phyloP scores from a whole-genome alignment of 2,797 vertebrate species.

The Nannoperca obscura region DNA sequence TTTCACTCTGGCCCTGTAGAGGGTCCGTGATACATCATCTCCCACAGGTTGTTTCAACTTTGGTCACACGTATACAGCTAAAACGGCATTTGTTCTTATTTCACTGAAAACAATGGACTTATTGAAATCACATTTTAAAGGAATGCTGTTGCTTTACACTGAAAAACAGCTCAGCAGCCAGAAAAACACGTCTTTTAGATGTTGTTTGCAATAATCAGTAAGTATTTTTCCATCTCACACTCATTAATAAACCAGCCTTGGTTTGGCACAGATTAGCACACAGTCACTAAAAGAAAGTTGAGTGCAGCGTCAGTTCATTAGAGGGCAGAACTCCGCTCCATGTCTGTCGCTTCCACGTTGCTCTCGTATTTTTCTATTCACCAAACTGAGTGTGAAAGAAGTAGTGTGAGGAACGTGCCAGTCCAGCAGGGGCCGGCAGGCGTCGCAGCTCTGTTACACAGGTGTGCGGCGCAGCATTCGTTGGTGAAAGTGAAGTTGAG shows the following conservation, averaged over 20 bases:
- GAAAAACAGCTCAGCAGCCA: conserved; percentile 7
- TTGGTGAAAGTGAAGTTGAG: conserved; percentile 87
- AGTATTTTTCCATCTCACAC: neutral
- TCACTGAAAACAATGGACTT: neutral
- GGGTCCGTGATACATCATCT: too few relatives aligned
- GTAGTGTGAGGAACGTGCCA: conserved; percentile 40
- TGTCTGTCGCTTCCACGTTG: neutral
- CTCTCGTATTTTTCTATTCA: conserved; percentile 36
- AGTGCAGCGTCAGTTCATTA: neutral
- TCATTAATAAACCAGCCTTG: neutral
- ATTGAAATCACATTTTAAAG: neutral
- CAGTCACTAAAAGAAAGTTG: neutral
- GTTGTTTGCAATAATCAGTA: neutral
- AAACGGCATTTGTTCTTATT: neutral
- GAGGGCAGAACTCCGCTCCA: neutral
- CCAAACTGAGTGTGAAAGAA: conserved; percentile 36
- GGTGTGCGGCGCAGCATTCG: conserved; percentile 83
- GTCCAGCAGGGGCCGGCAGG: conserved; percentile 48
- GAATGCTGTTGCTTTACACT: neutral
- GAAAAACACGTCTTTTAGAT: neutral
- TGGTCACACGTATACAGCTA: neutral
- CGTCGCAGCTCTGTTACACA: conserved; percentile 77
- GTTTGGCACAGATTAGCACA: conserved; percentile 19
- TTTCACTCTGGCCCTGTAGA: too few relatives aligned
- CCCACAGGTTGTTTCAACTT: neutral